A percentile compares a stretch with the other conserved stretches of the same genome.
These are phyloP conservation scores for Spheniscus humboldti DNA, from an alignment of 2,797 vertebrate genomes.

Conservation along the genomic window DNA sequence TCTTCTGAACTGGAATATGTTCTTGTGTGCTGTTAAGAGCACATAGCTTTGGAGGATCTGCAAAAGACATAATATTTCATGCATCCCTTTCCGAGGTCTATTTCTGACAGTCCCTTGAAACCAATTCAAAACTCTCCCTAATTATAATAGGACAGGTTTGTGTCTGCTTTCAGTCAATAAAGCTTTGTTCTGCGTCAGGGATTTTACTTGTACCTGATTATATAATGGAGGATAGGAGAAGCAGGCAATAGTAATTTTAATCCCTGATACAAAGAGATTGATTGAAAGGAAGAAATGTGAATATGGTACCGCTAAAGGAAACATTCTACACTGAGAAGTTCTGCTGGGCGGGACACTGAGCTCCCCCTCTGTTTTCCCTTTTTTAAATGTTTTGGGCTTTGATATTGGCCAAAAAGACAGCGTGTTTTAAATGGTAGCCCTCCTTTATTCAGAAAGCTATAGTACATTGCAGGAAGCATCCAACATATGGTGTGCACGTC, in stretches of 20 bases:
- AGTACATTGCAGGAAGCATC: neutral
- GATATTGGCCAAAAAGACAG: neutral
- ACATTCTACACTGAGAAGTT: neutral
- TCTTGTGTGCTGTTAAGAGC: neutral
- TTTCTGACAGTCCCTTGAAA: slow-evolving; percentile 50
- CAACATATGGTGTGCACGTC: neutral
- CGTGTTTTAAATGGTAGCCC: neutral
- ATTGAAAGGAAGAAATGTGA: neutral
- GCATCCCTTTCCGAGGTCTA: neutral
- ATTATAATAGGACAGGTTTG: slow-evolving; percentile 45
- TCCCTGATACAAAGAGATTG: neutral
- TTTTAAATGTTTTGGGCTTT: neutral
- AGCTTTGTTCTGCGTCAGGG: slow-evolving; percentile 58
- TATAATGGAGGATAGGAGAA: slow-evolving; percentile 31
- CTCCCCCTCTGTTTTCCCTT: neutral
- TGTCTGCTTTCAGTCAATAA: slow-evolving; percentile 57
- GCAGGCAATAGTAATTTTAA: slow-evolving; percentile 48
- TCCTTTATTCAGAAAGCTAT: neutral
- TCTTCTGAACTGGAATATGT: slow-evolving; percentile 30
- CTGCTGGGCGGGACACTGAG: neutral
- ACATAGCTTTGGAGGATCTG: slow-evolving; percentile 12
- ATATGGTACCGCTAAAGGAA: neutral
- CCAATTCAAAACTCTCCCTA: slow-evolving; percentile 43
- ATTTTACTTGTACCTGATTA: slow-evolving; percentile 55
- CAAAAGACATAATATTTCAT: slow-evolving; percentile 20